Evolutionary conservation across 1,140 invertebrate species (phyloP), one percentile per base, ranked within the genome.

Genomic region (Listronotus oregonensis): DNA sequence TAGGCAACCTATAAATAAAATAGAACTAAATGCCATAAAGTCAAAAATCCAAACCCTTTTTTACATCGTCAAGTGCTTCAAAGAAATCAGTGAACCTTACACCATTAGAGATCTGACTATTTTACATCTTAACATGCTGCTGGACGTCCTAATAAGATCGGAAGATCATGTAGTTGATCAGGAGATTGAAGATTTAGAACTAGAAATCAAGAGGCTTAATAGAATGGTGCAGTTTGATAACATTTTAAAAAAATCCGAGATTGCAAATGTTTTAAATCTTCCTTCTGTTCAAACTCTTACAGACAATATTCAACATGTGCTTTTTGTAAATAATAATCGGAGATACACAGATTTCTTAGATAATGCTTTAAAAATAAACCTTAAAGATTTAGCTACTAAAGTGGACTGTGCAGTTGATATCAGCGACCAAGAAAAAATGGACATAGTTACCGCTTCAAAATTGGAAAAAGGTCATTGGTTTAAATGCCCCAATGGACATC

Each of bases 401-500:
- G 47, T 66, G 0, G 27, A 58, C 1, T n/a, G 17, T 42, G 21
- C 18, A 4, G 65, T 71, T 7, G 63, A 66, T 14, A 77, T 87
- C 4, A 80, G 77, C 5, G 81, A 85, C 15, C 59, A 77, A 42
- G 89, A 91, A 76, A 79, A 79, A 59, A 66, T 78, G 40, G 69
- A 84, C 73, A 85, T 91, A 56, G 78, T 90, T 0, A 75, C 79
- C 74, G 89, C 88, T 0, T 83, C 91, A 68, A 82, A 80, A 1
- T 72, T 88, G 3, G 75, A 67, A 14, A 77, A 82, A 65, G 90
- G 90, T 0, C 86, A 88, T 74, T 92, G 90, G 90, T 91, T 79
- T 70, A 88, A 87, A 72, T 92, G 90, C 79, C 86, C 83, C 1
- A 90, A 90, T 76, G 89, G 89, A 6, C 90, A 92, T 74, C 76